Base-by-base conservation (phyloP, 1,140 invertebrate species). In the Macrosteles quadrilineatus region DNA sequence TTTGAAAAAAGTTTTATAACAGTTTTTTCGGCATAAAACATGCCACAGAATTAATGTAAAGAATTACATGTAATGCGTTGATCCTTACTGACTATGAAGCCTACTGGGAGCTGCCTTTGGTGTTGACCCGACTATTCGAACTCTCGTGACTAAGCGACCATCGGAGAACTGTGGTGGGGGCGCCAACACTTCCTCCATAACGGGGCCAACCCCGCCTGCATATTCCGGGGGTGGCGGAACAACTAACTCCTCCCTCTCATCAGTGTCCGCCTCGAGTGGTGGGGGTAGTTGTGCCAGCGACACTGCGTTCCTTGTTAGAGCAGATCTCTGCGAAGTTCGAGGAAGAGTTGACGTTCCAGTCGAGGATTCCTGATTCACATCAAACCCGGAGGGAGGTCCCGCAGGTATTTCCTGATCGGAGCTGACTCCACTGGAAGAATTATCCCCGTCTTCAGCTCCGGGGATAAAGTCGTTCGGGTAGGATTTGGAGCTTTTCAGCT, bases 391-490 rank as follows among this genome's bases (percentile, higher is more conserved):
- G n/a, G 30, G 69, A 2, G 67, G 63, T 77, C 82, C 47, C 77
- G 80, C 68, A 76, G 85, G 81, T 21, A 89, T 80, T 75, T 94
- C 93, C 76, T 94, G 91, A 78, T 95, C 92, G 29, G 91, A 93
- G 69, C 91, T 93, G 0, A 94, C 91, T 0, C 91, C 92, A 57
- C 90, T 93, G 9, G 91, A 94, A 69, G 91, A 93, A 79, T 94
- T 95, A 78, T 95, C 92, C 32, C 90, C 91, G 78, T 93, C 91
- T 81, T 92, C 91, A 66, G 71, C 64, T 14, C 77, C 76, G 77
- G 86, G 83, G 73, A 83, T 75, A 70, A 93, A 88, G 75, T 92
- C 90, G 80, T 92, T 92, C 14, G 91, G 91, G 78, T 91, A 93
- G 2, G 91, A 93, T 76, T 91, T 91, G 2, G 91, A 94, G 62